Conservation (phyloP, 1,140 invertebrate species). For the Ericerus pela region DNA sequence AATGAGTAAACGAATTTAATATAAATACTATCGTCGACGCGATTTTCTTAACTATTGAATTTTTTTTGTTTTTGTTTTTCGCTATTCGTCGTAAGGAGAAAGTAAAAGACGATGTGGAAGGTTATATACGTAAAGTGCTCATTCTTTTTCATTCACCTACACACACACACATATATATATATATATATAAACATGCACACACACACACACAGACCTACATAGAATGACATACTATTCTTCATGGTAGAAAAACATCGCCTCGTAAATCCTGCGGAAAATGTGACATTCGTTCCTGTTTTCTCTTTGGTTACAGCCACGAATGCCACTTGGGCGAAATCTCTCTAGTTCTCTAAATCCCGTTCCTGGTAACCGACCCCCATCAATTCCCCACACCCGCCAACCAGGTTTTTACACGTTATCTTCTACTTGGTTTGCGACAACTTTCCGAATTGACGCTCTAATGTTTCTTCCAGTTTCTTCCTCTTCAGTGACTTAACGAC, state of each 20-base stretch:
- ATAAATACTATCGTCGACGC: too few species aligned
- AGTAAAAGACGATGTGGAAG: too few species aligned
- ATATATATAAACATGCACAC: constrained; percentile 1
- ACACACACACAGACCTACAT: background rate
- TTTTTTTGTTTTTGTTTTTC: too few species aligned
- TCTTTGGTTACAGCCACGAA: constrained; percentile 7
- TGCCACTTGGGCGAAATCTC: background rate
- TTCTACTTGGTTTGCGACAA: constrained; percentile 6
- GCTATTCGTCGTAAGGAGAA: too few species aligned
- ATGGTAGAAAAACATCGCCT: background rate
- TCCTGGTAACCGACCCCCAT: constrained; percentile 1
- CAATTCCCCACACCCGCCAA: too few species aligned
- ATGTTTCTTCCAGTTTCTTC: constrained; percentile 8
- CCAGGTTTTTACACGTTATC: constrained; percentile 12
- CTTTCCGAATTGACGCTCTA: constrained; percentile 7
- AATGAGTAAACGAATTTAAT: too few species aligned
- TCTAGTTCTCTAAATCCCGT: background rate
- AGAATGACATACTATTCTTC: background rate
- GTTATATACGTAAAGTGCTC: too few species aligned
- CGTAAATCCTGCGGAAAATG: constrained; percentile 7
- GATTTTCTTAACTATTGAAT: too few species aligned
- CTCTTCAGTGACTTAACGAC: constrained; percentile 5
- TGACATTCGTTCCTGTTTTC: constrained; percentile 10
- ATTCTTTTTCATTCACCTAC: too few species aligned
- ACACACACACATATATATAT: too few species aligned